phyloP scores from a whole-genome alignment of 2,113 vertebrate species.

The Anolis carolinensis region DNA sequence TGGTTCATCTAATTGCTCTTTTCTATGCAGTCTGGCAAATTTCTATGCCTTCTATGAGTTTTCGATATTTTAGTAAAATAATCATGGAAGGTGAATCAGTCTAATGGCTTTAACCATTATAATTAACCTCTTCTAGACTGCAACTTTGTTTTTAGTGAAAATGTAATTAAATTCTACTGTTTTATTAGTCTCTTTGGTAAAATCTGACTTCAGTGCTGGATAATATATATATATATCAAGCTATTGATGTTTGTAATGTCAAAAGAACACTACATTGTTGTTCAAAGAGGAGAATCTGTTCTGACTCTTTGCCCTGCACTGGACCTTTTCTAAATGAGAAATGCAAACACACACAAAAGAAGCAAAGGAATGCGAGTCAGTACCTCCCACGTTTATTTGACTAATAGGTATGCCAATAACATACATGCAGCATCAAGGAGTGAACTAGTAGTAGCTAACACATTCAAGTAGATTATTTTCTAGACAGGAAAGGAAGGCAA shows the following conservation, averaged over 20 bases:
- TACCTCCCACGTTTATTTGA: neutral
- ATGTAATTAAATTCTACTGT: neutral
- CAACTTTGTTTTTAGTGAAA: neutral
- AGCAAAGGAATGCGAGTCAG: no score
- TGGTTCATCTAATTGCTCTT: neutral
- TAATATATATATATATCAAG: no score
- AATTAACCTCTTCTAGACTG: neutral
- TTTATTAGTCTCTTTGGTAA: neutral
- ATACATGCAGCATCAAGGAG: neutral
- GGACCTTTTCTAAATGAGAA: no score
- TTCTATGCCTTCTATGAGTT: neutral
- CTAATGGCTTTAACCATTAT: neutral
- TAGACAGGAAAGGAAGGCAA: neutral
- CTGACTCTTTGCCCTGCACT: no score
- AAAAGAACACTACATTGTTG: no score
- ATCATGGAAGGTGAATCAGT: neutral
- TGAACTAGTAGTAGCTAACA: neutral
- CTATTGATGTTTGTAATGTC: no score
- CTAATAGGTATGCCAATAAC: neutral
- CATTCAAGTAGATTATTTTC: neutral
- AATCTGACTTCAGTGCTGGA: neutral
- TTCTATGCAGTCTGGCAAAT: neutral
- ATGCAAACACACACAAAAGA: no score
- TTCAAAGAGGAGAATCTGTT: no score
- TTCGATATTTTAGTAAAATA: neutral